These are phyloP conservation scores for Rhabdophis nuchalis DNA, from an alignment of 2,797 vertebrate species.

Conservation along the genomic window DNA sequence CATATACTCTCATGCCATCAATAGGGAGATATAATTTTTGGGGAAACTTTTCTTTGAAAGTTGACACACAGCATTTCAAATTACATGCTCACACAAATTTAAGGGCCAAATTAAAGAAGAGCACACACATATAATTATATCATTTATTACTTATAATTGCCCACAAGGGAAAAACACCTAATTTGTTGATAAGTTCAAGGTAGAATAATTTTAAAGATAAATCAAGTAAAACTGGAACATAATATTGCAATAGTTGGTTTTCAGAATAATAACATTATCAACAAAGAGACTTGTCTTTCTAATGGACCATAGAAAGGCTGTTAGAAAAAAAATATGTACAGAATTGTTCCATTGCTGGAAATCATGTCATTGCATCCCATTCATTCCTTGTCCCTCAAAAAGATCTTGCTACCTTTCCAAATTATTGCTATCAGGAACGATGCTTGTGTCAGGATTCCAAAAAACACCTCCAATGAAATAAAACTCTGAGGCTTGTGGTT, in stretches of 20 bases:
- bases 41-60: background rate
- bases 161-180: background rate
- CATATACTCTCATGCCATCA: background rate
- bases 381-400: background rate
- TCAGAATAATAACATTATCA: background rate
- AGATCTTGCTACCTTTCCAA: background rate
- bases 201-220: background rate
- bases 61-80: background rate
- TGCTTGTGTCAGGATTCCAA: too few species aligned
- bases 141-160: background rate
- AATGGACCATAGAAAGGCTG: background rate
- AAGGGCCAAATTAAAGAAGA: background rate
- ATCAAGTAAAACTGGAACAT: background rate
- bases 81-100: background rate
- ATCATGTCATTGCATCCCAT: background rate
- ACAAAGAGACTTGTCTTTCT: background rate
- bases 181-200: background rate
- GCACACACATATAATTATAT: background rate
- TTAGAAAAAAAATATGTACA: background rate
- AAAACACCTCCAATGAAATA: too few species aligned
- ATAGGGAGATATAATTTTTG: background rate
- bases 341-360: background rate
- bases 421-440: background rate
- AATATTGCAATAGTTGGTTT: background rate
- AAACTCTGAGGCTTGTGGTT: too few species aligned